Percentiles rank a stretch among this genome's conserved stretches.
These are phyloP conservation scores for Paragorgia papillata DNA, from an alignment of 92 coral and sea anemone genomes.

Conservation along the genomic window DNA sequence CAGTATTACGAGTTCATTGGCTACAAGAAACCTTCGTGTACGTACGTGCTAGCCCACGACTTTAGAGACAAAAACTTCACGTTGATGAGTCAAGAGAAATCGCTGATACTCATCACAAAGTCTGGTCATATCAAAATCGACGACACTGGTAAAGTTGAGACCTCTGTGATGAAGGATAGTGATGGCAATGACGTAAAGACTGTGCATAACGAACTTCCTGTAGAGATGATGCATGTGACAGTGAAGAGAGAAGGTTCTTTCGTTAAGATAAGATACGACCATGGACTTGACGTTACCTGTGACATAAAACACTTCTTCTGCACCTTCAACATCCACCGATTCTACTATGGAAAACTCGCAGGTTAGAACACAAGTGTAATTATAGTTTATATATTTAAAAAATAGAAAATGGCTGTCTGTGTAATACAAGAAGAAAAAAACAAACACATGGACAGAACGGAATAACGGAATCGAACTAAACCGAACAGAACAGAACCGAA, in stretches of 20 bases:
- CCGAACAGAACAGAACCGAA: no score
- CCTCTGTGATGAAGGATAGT: slow-evolving; percentile 68
- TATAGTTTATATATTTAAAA: neutral
- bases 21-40: slow-evolving; percentile 79
- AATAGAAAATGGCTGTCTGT: neutral
- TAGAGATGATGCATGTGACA: slow-evolving; percentile 74
- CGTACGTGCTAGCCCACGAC: slow-evolving; percentile 92
- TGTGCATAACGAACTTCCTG: slow-evolving; percentile 81
- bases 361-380: slow-evolving; percentile 62
- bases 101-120: slow-evolving; percentile 77
- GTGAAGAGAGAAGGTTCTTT: slow-evolving; percentile 82
- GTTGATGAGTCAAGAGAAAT: slow-evolving; percentile 87
- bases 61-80: slow-evolving; percentile 90
- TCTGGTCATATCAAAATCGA: slow-evolving; percentile 85
- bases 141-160: slow-evolving; percentile 81
- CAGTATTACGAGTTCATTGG: slow-evolving; percentile 89
- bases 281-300: slow-evolving; percentile 86
- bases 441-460: no score
- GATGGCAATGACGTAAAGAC: slow-evolving; percentile 68
- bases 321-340: slow-evolving; percentile 89
- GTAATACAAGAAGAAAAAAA: no score
- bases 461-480: neutral
- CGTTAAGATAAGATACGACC: slow-evolving; percentile 66
- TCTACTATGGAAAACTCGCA: slow-evolving; percentile 96
- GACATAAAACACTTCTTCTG: slow-evolving; percentile 85